Conservation (phyloP, 2,113 vertebrate species). For the Siphamia tubifer region DNA sequence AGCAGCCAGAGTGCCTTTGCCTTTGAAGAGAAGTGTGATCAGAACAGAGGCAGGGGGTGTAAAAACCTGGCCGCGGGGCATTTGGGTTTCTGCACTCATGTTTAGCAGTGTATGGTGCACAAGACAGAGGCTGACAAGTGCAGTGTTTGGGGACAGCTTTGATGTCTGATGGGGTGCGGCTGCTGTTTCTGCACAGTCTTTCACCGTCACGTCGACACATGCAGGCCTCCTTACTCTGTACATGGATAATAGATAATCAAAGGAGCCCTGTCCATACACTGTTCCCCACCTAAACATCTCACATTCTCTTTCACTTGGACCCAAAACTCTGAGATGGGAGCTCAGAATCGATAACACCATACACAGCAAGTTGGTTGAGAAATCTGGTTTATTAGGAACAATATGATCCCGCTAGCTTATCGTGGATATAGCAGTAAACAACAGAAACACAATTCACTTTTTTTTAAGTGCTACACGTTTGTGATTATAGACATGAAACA, state of each 20-base stretch:
- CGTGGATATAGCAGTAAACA: slow-evolving; percentile 78
- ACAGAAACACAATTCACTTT: slow-evolving; percentile 72
- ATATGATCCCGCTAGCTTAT: slow-evolving; percentile 76
- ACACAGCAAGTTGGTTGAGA: slow-evolving; percentile 37
- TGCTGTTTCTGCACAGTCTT: slow-evolving; percentile 32
- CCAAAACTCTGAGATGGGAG: background rate
- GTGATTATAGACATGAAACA: slow-evolving; percentile 74
- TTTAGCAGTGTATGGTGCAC: slow-evolving; percentile 60
- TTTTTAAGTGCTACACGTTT: slow-evolving; percentile 77
- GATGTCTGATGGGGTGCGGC: slow-evolving; percentile 70
- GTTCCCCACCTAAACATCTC: slow-evolving; percentile 20
- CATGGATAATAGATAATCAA: slow-evolving; percentile 35
- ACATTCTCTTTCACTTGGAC: slow-evolving; percentile 15
- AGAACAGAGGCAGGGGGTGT: slow-evolving; percentile 62
- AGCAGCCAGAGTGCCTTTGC: slow-evolving; percentile 47
- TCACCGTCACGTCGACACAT: slow-evolving; percentile 33
- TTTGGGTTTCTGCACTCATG: slow-evolving; percentile 58
- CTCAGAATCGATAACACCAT: slow-evolving; percentile 18
- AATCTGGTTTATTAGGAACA: slow-evolving; percentile 79
- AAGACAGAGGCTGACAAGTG: slow-evolving; percentile 67
- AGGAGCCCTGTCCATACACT: background rate
- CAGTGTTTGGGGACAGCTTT: slow-evolving; percentile 78
- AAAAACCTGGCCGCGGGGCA: slow-evolving; percentile 69
- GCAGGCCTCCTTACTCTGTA: background rate
- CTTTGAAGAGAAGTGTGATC: slow-evolving; percentile 77